Conservation (phyloP, 2,113 vertebrate genomes). For the Opisthocomus hoazin region DNA sequence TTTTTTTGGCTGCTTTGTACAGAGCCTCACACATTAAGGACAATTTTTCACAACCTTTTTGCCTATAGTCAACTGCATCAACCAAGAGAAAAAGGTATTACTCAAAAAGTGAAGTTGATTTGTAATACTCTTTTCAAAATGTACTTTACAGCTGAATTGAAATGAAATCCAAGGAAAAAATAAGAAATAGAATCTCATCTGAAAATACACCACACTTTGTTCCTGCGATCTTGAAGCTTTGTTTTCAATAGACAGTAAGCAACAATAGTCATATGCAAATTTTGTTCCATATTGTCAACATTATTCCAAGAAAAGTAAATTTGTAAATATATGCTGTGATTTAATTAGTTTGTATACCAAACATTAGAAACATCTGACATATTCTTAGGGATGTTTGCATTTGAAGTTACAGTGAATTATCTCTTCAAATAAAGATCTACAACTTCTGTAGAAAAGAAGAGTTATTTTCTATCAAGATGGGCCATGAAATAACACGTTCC, state of each 20-base stretch:
- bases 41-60: background rate
- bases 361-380: background rate
- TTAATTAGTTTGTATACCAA: background rate
- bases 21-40: background rate
- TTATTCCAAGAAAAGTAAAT: conserved; percentile 5
- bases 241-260: background rate
- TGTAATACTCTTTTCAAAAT: background rate
- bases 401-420: background rate
- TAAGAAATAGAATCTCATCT: background rate
- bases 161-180: conserved; percentile 12
- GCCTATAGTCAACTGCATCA: background rate
- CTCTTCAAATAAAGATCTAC: background rate
- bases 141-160: background rate
- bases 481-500: background rate
- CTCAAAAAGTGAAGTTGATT: background rate
- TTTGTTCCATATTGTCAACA: conserved; percentile 27
- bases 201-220: background rate
- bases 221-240: background rate
- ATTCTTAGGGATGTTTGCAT: background rate
- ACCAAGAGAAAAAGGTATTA: background rate
- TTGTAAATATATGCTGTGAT: background rate
- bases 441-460: background rate
- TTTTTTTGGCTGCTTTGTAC: background rate
- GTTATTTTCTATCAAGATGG: conserved; percentile 17
- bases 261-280: conserved; percentile 11